These are phyloP conservation scores for Benthosema pterotum DNA, from an alignment of 2,797 vertebrate species.

Conservation along the genomic window DNA sequence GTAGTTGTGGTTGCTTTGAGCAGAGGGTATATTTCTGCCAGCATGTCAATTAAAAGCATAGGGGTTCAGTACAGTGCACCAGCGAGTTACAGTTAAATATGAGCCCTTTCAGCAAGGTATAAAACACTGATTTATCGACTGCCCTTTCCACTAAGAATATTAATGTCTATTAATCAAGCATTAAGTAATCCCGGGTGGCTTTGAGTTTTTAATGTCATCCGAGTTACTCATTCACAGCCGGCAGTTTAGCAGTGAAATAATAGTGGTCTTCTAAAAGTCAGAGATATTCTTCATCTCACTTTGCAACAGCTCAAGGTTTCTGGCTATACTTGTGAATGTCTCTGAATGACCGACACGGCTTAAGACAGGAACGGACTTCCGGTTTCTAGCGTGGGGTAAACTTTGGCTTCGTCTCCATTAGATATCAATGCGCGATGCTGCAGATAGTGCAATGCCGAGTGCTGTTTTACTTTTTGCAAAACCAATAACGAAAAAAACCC, in stretches of 20 bases:
- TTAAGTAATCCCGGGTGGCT: constrained; percentile 41
- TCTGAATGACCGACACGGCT: no score
- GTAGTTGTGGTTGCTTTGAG: not conserved
- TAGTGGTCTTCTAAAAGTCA: constrained; percentile 36
- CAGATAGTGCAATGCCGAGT: no score
- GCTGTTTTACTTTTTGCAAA: no score
- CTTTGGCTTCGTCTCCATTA: no score
- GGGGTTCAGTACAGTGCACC: constrained; percentile 11
- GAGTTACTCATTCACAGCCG: constrained; percentile 24
- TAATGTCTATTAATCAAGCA: constrained; percentile 48
- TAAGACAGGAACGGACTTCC: no score
- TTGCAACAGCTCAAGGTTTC: constrained; percentile 28
- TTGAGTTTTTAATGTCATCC: constrained; percentile 46
- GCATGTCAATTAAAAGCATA: constrained; percentile 20
- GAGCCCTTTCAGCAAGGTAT: constrained; percentile 15
- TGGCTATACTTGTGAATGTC: not conserved
- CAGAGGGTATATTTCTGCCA: constrained; percentile 13
- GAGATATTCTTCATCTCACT: constrained; percentile 20
- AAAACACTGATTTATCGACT: constrained; percentile 43
- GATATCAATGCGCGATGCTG: no score
- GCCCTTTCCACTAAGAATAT: constrained; percentile 35
- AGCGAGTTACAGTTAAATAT: constrained; percentile 38
- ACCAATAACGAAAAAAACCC: no score
- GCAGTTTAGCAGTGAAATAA: constrained; percentile 24
- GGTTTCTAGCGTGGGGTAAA: no score